Percentiles rank a stretch among this genome's conserved stretches.
phyloP scores from a whole-genome alignment of 2,888 invertebrate species.

The Monoplex corrugatus region DNA sequence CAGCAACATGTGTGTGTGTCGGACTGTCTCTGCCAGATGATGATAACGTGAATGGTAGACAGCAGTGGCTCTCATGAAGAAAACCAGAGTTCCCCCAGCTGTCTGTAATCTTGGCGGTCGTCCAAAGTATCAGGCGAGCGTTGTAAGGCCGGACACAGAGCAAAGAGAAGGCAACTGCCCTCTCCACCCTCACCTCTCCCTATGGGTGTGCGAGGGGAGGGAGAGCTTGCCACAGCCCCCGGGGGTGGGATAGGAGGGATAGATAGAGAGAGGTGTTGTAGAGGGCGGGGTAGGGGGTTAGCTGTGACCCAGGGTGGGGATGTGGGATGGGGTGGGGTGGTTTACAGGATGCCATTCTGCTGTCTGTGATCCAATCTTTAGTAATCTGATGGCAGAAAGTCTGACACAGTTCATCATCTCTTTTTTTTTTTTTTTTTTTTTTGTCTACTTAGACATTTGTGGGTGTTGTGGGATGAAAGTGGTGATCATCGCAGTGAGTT shows the following conservation, averaged over 20 bases:
- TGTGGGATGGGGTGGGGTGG: slow-evolving; percentile 24
- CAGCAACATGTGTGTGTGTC: no score
- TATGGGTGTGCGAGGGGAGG: slow-evolving; percentile 21
- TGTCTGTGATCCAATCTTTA: no score
- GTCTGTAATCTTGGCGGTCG: slow-evolving; percentile 50
- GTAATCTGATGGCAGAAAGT: no score
- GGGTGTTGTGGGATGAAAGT: no score
- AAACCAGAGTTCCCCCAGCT: slow-evolving; percentile 47
- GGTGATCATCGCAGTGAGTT: no score
- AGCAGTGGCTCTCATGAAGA: slow-evolving; percentile 21
- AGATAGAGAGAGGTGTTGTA: slow-evolving; percentile 10
- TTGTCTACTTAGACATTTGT: no score
- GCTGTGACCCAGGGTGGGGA: slow-evolving; percentile 15
- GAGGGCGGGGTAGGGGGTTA: slow-evolving; percentile 37
- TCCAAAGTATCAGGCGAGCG: slow-evolving; percentile 26
- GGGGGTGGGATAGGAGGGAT: slow-evolving; percentile 13
- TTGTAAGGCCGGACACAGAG: slow-evolving; percentile 51
- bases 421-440: no score
- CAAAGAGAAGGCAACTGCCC: slow-evolving; percentile 25
- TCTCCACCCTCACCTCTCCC: neutral
- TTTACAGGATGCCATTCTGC: slow-evolving; percentile 35
- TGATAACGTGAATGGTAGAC: slow-evolving; percentile 45
- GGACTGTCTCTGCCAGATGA: slow-evolving; percentile 51
- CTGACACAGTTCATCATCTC: no score
- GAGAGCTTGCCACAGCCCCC: neutral